Percentiles rank a stretch among this genome's conserved stretches.
phyloP scores from a whole-genome alignment of 2,888 invertebrate species.

The Tipula confusa region DNA sequence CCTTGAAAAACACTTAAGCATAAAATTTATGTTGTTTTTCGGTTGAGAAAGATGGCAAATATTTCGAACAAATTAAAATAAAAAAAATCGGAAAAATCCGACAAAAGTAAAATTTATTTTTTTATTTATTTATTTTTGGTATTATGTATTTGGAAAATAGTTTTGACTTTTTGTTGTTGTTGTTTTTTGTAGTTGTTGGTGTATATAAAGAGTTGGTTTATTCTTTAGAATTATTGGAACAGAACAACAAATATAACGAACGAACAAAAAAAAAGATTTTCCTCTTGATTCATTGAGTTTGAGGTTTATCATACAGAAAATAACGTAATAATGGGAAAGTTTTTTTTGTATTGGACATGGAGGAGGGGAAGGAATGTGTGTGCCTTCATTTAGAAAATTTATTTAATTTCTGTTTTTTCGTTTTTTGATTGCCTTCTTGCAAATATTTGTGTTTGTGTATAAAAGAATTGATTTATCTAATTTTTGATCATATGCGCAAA shows the following conservation, averaged over 20 bases:
- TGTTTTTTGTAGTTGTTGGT: background rate
- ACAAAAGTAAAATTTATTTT: conserved; percentile 14
- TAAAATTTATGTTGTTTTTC: conserved; percentile 4
- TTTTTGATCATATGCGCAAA: too few species aligned
- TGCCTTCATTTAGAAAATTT: conserved; percentile 25
- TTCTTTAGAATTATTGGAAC: background rate
- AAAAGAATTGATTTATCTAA: too few species aligned
- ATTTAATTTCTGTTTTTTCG: background rate
- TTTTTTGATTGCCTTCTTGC: background rate
- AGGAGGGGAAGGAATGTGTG: background rate
- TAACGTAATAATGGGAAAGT: conserved; percentile 20
- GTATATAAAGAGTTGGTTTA: background rate
- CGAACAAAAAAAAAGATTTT: background rate
- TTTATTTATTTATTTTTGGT: background rate
- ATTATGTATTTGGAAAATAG: background rate
- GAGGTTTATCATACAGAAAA: conserved; percentile 8
- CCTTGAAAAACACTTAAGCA: conserved; percentile 20
- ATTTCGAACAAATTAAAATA: conserved; percentile 13
- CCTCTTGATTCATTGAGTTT: conserved; percentile 20
- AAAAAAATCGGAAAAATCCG: background rate
- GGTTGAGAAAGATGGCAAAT: background rate
- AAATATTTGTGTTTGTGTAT: background rate
- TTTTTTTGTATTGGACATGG: background rate
- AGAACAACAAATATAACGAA: background rate
- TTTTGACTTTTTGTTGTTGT: background rate